Percentiles rank a stretch among this genome's conserved stretches.
Evolutionary conservation across 1,140 invertebrate genomes (phyloP).

Genomic region (Tyrophagus putrescentiae): DNA sequence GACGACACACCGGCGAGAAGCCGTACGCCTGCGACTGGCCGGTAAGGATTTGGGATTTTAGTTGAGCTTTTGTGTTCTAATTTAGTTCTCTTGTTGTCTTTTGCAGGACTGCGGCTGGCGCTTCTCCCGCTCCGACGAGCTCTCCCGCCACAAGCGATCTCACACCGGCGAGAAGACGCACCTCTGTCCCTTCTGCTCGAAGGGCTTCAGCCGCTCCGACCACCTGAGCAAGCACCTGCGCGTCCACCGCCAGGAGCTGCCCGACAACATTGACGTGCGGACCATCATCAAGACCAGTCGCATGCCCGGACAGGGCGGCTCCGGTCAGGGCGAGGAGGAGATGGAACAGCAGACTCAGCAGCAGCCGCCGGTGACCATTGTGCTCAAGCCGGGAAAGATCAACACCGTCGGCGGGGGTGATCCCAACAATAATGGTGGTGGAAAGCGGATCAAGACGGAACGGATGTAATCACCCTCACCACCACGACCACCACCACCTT

Average conservation of each 20-base stretch:
- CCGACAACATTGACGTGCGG: constrained; percentile 19
- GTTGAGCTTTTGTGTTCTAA: too few relatives aligned
- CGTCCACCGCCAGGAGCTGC: constrained; percentile 44
- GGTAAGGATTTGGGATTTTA: too few relatives aligned
- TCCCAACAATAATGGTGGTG: constrained; percentile 2
- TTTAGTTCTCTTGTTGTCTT: too few relatives aligned
- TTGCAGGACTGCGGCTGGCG: constrained; percentile 71
- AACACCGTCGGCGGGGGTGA: neutral
- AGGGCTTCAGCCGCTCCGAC: constrained; percentile 73
- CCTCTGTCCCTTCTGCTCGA: constrained; percentile 61
- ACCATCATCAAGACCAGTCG: constrained; percentile 12
- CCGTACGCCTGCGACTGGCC: constrained; percentile 79
- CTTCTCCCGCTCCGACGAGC: constrained; percentile 82
- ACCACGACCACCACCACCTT: too few relatives aligned
- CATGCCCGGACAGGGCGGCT: neutral
- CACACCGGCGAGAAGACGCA: constrained; percentile 75
- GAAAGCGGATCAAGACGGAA: too few relatives aligned
- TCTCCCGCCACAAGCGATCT: constrained; percentile 62
- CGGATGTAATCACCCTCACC: too few relatives aligned
- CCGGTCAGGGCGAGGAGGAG: too few relatives aligned
- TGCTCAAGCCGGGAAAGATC: neutral
- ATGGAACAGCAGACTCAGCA: neutral
- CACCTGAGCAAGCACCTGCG: constrained; percentile 76
- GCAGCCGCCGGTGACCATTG: neutral
- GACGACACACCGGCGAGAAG: constrained; percentile 54